Evolutionary conservation across 53 echinoderm and acorn worm genomes (phyloP).

Genomic region (Antedon mediterranea): DNA sequence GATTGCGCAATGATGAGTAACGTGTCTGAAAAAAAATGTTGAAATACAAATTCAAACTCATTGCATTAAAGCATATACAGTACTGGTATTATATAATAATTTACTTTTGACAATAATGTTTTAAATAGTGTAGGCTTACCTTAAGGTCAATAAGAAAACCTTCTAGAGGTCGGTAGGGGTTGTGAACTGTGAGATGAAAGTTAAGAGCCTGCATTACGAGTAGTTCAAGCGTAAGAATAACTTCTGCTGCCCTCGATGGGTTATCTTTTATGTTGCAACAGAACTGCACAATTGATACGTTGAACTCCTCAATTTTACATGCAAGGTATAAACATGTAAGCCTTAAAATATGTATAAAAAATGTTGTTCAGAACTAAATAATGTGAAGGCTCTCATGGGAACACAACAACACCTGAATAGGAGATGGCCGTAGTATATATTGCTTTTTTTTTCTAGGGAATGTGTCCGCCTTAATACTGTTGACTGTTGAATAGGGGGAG

Average conservation of each 20-base stretch:
- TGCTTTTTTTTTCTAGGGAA: too few species aligned
- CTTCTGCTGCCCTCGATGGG: constrained; percentile 56
- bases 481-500: too few species aligned
- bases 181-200: constrained; percentile 87
- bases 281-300: constrained; percentile 93
- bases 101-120: too few species aligned
- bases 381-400: too few species aligned
- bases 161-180: constrained; percentile 85
- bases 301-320: constrained; percentile 96
- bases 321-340: constrained; percentile 91
- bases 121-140: too few species aligned
- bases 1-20: constrained; percentile 47
- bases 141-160: constrained; percentile 92
- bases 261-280: constrained; percentile 60
- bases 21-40: constrained; percentile 46
- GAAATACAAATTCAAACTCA: neutral
- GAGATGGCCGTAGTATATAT: too few species aligned
- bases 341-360: constrained; percentile 20
- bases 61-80: too few species aligned
- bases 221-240: constrained; percentile 64
- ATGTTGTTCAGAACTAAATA: too few species aligned
- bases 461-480: too few species aligned
- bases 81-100: too few species aligned
- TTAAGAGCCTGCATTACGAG: constrained; percentile 81
- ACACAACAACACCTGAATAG: too few species aligned